phyloP scores from a whole-genome alignment of 2,888 invertebrate species.

The Amiota communis region DNA sequence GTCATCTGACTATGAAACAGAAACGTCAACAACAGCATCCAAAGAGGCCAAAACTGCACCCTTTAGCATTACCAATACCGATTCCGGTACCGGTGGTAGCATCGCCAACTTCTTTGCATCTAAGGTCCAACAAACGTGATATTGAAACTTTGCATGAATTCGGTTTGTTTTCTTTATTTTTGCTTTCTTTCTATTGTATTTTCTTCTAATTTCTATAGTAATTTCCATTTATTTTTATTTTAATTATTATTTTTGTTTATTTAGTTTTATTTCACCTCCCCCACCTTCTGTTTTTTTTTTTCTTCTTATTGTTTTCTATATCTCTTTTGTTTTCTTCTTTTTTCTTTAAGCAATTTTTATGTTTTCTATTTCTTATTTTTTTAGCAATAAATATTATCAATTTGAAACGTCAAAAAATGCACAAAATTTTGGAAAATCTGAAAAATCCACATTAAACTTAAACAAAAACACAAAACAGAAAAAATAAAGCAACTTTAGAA shows the following conservation, averaged over 20 bases:
- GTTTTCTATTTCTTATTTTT: slow-evolving; percentile 30
- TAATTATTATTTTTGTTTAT: slow-evolving; percentile 33
- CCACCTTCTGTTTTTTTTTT: slow-evolving; percentile 17
- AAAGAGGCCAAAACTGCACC: slow-evolving; percentile 16
- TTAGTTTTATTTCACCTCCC: background rate
- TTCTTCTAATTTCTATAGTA: slow-evolving; percentile 22
- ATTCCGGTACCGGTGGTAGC: no score
- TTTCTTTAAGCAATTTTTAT: slow-evolving; percentile 8
- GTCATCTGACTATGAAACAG: slow-evolving; percentile 22
- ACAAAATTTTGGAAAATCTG: slow-evolving; percentile 47
- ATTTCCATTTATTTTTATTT: slow-evolving; percentile 16
- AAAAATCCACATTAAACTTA: slow-evolving; percentile 29
- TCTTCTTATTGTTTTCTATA: slow-evolving; percentile 16
- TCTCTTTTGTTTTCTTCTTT: slow-evolving; percentile 13
- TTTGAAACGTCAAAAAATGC: slow-evolving; percentile 45
- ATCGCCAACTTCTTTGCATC: slow-evolving; percentile 22
- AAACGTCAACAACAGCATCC: slow-evolving; percentile 27
- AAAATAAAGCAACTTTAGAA: slow-evolving; percentile 22
- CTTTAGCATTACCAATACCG: no score
- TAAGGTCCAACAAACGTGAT: slow-evolving; percentile 21
- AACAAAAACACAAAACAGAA: slow-evolving; percentile 26
- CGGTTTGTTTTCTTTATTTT: slow-evolving; percentile 69
- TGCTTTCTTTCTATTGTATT: background rate
- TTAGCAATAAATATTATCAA: slow-evolving; percentile 44
- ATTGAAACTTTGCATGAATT: slow-evolving; percentile 45